phyloP scores from a whole-genome alignment of 2,888 invertebrate genomes.

The Drosophila infuscata region DNA sequence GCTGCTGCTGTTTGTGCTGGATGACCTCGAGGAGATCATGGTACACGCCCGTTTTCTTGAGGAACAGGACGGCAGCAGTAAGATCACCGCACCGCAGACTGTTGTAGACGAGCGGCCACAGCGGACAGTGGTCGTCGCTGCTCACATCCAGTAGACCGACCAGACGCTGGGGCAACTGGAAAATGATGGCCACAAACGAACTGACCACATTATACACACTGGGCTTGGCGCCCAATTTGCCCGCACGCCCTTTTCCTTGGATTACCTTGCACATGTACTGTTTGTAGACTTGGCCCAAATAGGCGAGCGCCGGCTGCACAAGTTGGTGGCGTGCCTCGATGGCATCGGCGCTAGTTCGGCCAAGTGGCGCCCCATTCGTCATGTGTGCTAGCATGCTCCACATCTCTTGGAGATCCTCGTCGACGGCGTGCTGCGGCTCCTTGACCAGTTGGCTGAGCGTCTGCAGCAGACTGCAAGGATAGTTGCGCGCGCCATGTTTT shows the following conservation, averaged over 20 bases:
- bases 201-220: conserved; percentile 94
- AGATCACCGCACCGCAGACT: conserved; percentile 96
- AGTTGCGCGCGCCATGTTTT: conserved; percentile 87
- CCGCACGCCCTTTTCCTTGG: conserved; percentile 91
- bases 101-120: conserved; percentile 98
- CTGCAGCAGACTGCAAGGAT: conserved; percentile 90
- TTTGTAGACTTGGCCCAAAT: conserved; percentile 94
- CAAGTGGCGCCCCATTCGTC: conserved; percentile 91
- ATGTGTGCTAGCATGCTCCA: conserved; percentile 96
- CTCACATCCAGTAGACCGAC: conserved; percentile 93
- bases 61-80: conserved; percentile 91
- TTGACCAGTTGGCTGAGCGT: conserved; percentile 90
- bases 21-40: conserved; percentile 92
- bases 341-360: conserved; percentile 89
- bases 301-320: conserved; percentile 92
- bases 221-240: conserved; percentile 88
- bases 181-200: conserved; percentile 92
- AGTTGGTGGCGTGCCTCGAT: conserved; percentile 90
- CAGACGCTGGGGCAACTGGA: conserved; percentile 82
- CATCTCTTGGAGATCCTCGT: conserved; percentile 90
- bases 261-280: conserved; percentile 93
- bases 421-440: conserved; percentile 88
- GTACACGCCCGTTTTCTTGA: conserved; percentile 84
- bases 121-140: conserved; percentile 91
- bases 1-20: conserved; percentile 88